phyloP scores from a whole-genome alignment of 2,888 invertebrate genomes.

The Cyclophora albipunctata region DNA sequence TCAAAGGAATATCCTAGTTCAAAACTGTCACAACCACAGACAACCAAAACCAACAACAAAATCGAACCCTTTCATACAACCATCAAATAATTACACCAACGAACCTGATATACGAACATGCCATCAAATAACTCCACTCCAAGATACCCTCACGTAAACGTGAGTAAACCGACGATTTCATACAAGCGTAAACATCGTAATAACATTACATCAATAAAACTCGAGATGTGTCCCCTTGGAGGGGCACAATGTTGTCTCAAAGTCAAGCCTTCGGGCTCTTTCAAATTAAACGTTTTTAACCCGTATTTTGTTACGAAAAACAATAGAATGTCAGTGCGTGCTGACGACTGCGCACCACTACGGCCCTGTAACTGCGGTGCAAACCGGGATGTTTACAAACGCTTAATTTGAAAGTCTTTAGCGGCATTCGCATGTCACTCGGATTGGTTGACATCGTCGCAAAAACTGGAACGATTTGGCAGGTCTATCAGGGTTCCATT shows the following conservation, averaged over 20 bases:
- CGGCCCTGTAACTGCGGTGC: no score
- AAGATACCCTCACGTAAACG: constrained; percentile 6
- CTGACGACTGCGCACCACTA: no score
- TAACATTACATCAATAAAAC: constrained; percentile 30
- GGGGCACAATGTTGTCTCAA: constrained; percentile 33
- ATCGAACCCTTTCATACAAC: no score
- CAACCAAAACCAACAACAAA: no score
- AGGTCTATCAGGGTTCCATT: background rate
- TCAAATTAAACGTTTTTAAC: no score
- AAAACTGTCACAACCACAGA: no score
- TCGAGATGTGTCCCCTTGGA: constrained; percentile 23
- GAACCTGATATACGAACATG: background rate
- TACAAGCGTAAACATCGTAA: constrained; percentile 20
- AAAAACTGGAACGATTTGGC: background rate
- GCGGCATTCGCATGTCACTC: background rate
- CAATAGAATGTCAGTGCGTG: no score
- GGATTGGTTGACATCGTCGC: background rate
- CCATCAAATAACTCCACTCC: constrained; percentile 5
- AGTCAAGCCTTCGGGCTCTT: constrained; percentile 17
- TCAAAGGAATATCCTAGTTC: no score
- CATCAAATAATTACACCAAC: no score
- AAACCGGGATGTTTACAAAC: no score
- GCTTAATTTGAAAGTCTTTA: no score
- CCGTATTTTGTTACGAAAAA: constrained; percentile 1
- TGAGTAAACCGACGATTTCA: constrained; percentile 20